These are phyloP conservation scores for Sorex fumeus DNA, from an alignment of 2,113 vertebrate species.

Conservation along the genomic window DNA sequence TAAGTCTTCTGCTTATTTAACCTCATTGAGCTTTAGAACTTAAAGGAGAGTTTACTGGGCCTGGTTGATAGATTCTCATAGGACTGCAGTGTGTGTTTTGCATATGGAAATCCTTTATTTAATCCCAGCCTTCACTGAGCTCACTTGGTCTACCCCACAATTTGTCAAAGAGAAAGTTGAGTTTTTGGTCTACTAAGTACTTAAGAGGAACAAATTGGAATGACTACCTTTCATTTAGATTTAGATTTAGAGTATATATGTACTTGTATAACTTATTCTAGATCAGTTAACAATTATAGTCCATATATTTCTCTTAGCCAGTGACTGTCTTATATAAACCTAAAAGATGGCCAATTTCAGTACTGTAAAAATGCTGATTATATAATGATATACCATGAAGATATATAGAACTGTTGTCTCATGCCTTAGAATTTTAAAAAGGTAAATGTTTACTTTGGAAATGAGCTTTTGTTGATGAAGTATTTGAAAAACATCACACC, in stretches of 20 bases:
- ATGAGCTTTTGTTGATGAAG: conserved; percentile 51
- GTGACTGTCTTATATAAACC: background rate
- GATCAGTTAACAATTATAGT: background rate
- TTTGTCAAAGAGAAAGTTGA: background rate
- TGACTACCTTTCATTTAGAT: conserved; percentile 23
- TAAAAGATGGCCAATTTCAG: background rate
- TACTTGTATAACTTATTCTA: background rate
- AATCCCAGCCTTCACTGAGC: no score
- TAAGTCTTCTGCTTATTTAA: background rate
- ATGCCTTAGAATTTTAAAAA: conserved; percentile 39
- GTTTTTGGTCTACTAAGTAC: background rate
- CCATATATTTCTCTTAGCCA: background rate
- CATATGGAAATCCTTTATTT: no score
- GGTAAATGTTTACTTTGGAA: conserved; percentile 19
- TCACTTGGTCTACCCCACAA: no score
- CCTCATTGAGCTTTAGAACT: background rate
- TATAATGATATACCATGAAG: background rate
- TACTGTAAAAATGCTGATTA: background rate
- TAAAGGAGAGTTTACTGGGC: background rate
- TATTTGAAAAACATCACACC: conserved; percentile 43
- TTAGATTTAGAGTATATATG: conserved; percentile 17
- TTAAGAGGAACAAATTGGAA: conserved; percentile 27
- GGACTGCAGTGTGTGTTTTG: no score
- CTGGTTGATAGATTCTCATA: no score
- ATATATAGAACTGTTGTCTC: background rate